Conservation (phyloP, 2,113 vertebrate species). For the Hipposideros armiger region DNA sequence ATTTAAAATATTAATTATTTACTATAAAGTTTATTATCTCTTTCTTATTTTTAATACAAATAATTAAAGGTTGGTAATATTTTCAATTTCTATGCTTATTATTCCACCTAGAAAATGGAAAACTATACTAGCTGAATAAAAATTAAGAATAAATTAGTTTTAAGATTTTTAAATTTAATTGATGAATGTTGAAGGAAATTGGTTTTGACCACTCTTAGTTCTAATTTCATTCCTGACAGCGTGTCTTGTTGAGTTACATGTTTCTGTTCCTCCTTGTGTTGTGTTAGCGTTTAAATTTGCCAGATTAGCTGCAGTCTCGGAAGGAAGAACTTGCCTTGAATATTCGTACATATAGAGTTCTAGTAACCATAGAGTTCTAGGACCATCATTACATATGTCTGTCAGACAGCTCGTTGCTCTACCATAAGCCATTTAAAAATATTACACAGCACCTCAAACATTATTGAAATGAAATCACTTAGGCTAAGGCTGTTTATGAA, state of each 20-base stretch:
- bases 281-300: neutral
- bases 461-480: constrained; percentile 40
- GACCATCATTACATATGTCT: neutral
- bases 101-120: constrained; percentile 11
- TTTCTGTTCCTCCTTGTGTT: neutral
- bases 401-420: neutral
- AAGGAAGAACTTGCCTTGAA: neutral
- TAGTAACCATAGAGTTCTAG: constrained; percentile 32
- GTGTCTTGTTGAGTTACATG: neutral
- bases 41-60: neutral
- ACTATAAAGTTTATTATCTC: neutral
- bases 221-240: neutral
- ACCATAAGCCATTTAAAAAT: constrained; percentile 13
- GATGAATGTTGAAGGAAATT: neutral
- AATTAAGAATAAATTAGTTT: neutral
- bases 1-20: neutral
- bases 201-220: neutral
- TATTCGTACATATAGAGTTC: neutral
- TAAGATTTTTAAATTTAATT: constrained; percentile 29
- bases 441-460: neutral
- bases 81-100: neutral
- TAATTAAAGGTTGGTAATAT: neutral
- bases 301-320: neutral
- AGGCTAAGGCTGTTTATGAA: constrained; percentile 18
- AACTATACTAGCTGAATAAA: neutral